Percentiles rank a stretch among this genome's conserved stretches.
Evolutionary conservation across 2,888 invertebrate genomes (phyloP).

Genomic region (Aplocera efformata): DNA sequence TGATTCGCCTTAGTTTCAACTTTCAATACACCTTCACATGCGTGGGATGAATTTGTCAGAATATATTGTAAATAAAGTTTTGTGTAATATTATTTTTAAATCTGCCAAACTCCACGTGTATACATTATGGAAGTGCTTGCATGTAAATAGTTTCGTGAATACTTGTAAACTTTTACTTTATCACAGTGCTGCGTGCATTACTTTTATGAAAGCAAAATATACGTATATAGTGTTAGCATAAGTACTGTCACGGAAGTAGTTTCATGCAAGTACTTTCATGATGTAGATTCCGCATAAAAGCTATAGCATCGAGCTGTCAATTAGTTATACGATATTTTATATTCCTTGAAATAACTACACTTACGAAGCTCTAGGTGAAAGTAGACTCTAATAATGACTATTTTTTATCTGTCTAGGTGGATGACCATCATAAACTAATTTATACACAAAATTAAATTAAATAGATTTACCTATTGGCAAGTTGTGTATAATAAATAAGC

Average conservation of each 20-base stretch:
- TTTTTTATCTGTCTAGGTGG: conserved; percentile 79
- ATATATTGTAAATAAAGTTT: conserved; percentile 75
- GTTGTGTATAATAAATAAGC: conserved; percentile 80
- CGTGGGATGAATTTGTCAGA: conserved; percentile 69
- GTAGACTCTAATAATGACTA: conserved; percentile 74
- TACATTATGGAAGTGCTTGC: too few relatives aligned
- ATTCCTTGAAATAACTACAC: conserved; percentile 73
- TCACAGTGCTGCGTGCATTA: too few relatives aligned
- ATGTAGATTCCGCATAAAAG: too few relatives aligned
- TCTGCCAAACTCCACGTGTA: conserved; percentile 73
- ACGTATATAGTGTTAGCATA: too few relatives aligned
- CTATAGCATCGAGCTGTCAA: conserved; percentile 72
- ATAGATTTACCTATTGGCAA: conserved; percentile 77
- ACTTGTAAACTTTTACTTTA: too few relatives aligned
- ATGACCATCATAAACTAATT: conserved; percentile 78
- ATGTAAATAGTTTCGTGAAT: too few relatives aligned
- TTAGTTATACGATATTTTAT: conserved; percentile 69
- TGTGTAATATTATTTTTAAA: conserved; percentile 71
- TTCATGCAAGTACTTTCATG: too few relatives aligned
- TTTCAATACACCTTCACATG: conserved; percentile 55
- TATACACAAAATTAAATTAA: conserved; percentile 74
- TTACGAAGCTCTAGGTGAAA: conserved; percentile 69
- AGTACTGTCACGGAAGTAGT: too few relatives aligned
- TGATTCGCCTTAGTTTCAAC: conserved; percentile 26
- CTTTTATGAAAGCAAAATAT: too few relatives aligned